These are phyloP conservation scores for Anagyrus pseudococci DNA, from an alignment of 2,888 invertebrate genomes.

Conservation along the genomic window DNA sequence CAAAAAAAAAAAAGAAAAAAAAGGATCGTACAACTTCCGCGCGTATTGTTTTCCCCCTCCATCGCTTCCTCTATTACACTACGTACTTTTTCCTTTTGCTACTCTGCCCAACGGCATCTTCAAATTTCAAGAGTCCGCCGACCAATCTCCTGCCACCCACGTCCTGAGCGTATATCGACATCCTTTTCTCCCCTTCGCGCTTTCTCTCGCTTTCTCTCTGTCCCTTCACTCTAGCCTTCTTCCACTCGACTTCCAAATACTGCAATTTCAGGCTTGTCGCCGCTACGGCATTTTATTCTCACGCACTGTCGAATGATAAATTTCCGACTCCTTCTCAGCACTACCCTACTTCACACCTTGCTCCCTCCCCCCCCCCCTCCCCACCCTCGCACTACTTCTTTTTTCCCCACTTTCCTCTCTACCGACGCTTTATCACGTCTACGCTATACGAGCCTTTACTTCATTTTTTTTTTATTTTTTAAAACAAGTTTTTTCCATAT, in stretches of 20 bases:
- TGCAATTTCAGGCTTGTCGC: constrained; percentile 57
- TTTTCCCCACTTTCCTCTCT: not conserved
- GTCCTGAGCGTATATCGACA: constrained; percentile 46
- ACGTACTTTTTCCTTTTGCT: not conserved
- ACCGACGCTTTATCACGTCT: not conserved
- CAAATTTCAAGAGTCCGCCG: constrained; percentile 30
- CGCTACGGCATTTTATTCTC: constrained; percentile 41
- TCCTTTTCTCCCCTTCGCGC: too few species aligned
- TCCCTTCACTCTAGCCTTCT: too few species aligned
- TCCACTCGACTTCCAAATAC: constrained; percentile 56
- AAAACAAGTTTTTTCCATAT: too few species aligned
- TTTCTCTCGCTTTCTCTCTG: too few species aligned
- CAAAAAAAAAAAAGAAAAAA: too few species aligned
- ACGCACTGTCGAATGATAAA: constrained; percentile 55
- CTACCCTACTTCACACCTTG: constrained; percentile 13
- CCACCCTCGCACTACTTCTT: not conserved
- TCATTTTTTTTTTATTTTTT: too few species aligned
- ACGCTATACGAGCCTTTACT: too few species aligned
- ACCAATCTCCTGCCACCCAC: constrained; percentile 41
- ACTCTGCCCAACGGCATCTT: constrained; percentile 15
- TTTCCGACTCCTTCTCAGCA: constrained; percentile 47
- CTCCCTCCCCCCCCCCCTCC: not conserved
- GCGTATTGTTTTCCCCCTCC: constrained; percentile 1
- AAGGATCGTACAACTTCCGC: too few species aligned
- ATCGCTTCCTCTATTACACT: constrained; percentile 27